Evolutionary conservation across 1,140 invertebrate species (phyloP).

Genomic region (Sitobion miscanthi): DNA sequence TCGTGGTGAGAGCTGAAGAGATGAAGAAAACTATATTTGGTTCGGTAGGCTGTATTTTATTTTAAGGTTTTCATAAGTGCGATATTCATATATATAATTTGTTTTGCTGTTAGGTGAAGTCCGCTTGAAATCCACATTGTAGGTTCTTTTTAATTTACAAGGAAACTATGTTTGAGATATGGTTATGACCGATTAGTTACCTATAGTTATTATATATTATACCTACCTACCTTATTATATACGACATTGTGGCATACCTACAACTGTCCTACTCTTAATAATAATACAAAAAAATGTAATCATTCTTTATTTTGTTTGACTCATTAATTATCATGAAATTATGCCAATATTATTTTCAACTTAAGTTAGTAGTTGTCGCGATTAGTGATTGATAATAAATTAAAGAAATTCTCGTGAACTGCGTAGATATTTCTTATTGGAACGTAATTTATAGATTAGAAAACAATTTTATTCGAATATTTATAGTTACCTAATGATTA

Average conservation of each 20-base stretch:
- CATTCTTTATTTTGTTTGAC: neutral
- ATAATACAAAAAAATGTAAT: neutral
- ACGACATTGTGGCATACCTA: neutral
- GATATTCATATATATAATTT: too few species aligned
- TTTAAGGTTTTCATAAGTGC: too few species aligned
- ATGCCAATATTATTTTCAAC: neutral
- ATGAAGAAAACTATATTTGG: too few species aligned
- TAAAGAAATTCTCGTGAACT: neutral
- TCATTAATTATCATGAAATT: neutral
- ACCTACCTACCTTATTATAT: neutral
- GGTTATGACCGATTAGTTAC: too few species aligned
- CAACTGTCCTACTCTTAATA: neutral
- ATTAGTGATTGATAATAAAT: neutral
- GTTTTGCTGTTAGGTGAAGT: too few species aligned
- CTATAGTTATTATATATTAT: too few species aligned
- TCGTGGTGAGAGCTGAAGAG: too few species aligned
- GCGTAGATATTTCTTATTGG: neutral
- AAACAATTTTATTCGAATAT: neutral
- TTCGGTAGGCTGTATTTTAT: too few species aligned
- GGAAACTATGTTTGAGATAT: too few species aligned
- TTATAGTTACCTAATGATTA: neutral
- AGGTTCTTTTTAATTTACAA: too few species aligned
- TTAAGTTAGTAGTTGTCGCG: neutral
- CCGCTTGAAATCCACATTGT: too few species aligned
- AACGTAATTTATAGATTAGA: neutral